phyloP scores from a whole-genome alignment of 64 coral and sea anemone species.

The Dendronephthya gigantea region DNA sequence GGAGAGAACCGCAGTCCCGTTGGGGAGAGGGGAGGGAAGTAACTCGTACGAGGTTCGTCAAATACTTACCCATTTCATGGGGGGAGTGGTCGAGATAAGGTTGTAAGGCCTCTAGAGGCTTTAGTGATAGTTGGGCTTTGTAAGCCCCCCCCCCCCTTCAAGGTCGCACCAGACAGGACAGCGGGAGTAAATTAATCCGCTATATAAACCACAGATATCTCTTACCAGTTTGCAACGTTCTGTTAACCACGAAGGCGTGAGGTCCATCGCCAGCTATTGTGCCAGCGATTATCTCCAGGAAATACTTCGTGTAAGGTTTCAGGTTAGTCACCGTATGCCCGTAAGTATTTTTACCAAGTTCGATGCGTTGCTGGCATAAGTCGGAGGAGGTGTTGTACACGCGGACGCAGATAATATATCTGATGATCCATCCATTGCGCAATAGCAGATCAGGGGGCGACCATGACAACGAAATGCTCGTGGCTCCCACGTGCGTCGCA shows the following conservation, averaged over 20 bases:
- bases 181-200: too few relatives aligned
- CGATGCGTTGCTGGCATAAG: not conserved
- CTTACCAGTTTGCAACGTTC: not conserved
- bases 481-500: not conserved
- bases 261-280: not conserved
- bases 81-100: too few relatives aligned
- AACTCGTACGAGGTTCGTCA: too few relatives aligned
- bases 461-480: not conserved
- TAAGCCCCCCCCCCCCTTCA: too few relatives aligned
- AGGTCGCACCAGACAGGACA: too few relatives aligned
- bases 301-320: not conserved
- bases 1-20: too few relatives aligned
- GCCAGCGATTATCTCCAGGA: not conserved
- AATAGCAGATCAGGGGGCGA: not conserved
- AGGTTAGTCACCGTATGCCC: not conserved
- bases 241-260: not conserved
- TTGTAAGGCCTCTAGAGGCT: too few relatives aligned
- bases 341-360: not conserved
- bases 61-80: too few relatives aligned
- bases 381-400: not conserved
- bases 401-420: not conserved
- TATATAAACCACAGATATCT: not conserved
- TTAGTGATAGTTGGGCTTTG: too few relatives aligned
- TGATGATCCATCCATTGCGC: constrained; percentile 1
- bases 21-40: too few relatives aligned